phyloP scores from a whole-genome alignment of 2,113 vertebrate species.

The Meles meles region DNA sequence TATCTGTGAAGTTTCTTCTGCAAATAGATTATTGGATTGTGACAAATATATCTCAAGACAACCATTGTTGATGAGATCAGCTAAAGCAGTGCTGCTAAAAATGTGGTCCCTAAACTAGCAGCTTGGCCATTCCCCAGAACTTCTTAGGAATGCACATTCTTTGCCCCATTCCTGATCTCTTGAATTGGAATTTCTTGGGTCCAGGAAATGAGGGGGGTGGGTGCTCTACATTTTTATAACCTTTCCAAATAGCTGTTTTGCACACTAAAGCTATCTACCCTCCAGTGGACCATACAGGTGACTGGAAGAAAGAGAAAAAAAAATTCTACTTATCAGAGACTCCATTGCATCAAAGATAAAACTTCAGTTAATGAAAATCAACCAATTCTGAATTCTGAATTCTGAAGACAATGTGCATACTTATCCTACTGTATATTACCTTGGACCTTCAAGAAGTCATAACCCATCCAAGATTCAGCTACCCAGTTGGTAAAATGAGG shows the following conservation, averaged over 20 bases:
- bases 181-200: not conserved
- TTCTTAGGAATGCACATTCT: not conserved
- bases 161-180: too few species aligned
- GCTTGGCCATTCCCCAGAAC: not conserved
- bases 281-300: not conserved
- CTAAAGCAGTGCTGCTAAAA: not conserved
- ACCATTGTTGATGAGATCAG: not conserved
- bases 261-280: not conserved
- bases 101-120: not conserved
- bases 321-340: constrained; percentile 3
- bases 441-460: not conserved
- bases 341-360: not conserved
- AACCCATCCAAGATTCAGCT: not conserved
- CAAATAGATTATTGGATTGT: not conserved
- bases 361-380: not conserved
- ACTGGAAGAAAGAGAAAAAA: not conserved
- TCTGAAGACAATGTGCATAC: not conserved
- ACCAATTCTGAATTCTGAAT: not conserved
- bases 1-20: not conserved
- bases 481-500: not conserved
- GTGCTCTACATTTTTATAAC: not conserved
- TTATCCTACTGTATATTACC: not conserved
- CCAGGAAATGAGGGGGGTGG: not conserved
- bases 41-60: not conserved
- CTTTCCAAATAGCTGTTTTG: not conserved